These are phyloP conservation scores for Heteromurus nitidus DNA, from an alignment of 2,888 invertebrate genomes.

Conservation along the genomic window DNA sequence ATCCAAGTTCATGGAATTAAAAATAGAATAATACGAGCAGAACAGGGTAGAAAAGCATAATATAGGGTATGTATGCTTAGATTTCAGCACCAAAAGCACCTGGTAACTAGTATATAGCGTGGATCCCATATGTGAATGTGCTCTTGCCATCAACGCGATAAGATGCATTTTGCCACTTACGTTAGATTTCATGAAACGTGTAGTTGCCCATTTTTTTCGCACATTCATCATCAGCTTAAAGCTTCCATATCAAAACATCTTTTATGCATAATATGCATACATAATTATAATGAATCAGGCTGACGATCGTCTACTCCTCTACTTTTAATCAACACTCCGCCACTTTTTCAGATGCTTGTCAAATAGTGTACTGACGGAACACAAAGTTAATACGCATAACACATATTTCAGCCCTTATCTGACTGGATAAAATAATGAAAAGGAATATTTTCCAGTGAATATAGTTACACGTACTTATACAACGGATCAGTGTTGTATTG, in stretches of 20 bases:
- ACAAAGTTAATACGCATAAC: too few species aligned
- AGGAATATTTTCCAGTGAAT: too few species aligned
- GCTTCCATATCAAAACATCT: not conserved
- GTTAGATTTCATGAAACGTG: constrained; percentile 14
- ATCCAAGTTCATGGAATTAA: constrained; percentile 63
- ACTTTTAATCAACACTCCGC: constrained; percentile 16
- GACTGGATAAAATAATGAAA: too few species aligned
- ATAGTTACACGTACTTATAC: too few species aligned
- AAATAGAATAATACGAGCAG: constrained; percentile 43
- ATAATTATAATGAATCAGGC: constrained; percentile 6
- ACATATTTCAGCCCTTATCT: too few species aligned
- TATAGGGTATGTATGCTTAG: not conserved
- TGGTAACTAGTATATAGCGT: constrained; percentile 5
- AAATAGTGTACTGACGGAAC: too few species aligned
- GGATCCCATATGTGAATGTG: not conserved
- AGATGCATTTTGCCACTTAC: not conserved
- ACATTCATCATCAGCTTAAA: constrained; percentile 7
- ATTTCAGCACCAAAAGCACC: constrained; percentile 12
- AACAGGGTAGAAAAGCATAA: not conserved
- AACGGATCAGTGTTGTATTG: too few species aligned
- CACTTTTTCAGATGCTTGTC: too few species aligned
- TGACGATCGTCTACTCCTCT: not conserved
- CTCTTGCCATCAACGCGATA: too few species aligned
- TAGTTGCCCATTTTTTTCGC: constrained; percentile 7
- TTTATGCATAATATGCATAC: constrained; percentile 1